Evolutionary conservation across 2,888 invertebrate species (phyloP).

Genomic region (Beris morrisii): DNA sequence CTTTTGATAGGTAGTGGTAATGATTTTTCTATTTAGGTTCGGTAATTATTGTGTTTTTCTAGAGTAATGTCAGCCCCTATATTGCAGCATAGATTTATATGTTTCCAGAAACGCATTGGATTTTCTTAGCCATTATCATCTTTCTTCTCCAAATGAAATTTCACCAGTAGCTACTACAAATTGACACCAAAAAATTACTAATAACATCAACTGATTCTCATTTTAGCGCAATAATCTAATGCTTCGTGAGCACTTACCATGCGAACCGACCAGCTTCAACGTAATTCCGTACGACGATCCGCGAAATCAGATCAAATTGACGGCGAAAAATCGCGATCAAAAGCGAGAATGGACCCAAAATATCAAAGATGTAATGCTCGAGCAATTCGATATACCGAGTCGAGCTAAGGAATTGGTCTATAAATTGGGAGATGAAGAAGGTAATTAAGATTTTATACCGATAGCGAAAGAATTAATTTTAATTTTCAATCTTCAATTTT

Average conservation of each 20-base stretch:
- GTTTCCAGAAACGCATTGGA: too few species aligned
- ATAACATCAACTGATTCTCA: constrained; percentile 27
- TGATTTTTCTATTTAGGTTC: too few species aligned
- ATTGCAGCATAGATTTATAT: too few species aligned
- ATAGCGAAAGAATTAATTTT: constrained; percentile 4
- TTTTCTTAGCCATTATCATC: too few species aligned
- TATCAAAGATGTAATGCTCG: constrained; percentile 78
- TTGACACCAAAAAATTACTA: too few species aligned
- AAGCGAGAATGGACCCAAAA: constrained; percentile 57
- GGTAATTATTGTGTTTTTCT: too few species aligned
- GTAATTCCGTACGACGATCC: constrained; percentile 96
- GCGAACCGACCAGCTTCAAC: constrained; percentile 93
- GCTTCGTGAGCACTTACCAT: constrained; percentile 92
- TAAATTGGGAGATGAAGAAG: constrained; percentile 62
- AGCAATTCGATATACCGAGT: constrained; percentile 94
- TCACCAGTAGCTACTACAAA: too few species aligned
- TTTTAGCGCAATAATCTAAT: constrained; percentile 94
- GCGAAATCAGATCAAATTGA: constrained; percentile 78
- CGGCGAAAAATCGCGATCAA: constrained; percentile 57
- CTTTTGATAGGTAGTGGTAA: too few species aligned
- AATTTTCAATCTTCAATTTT: constrained; percentile 9
- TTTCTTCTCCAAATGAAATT: too few species aligned
- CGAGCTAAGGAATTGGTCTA: constrained; percentile 89
- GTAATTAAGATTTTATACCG: constrained; percentile 50
- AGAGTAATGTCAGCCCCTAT: too few species aligned